A percentile compares a stretch with the other conserved stretches of the same genome.
These are phyloP conservation scores for Callaeas wilsoni DNA, from an alignment of 2,113 vertebrate genomes.

Conservation along the genomic window DNA sequence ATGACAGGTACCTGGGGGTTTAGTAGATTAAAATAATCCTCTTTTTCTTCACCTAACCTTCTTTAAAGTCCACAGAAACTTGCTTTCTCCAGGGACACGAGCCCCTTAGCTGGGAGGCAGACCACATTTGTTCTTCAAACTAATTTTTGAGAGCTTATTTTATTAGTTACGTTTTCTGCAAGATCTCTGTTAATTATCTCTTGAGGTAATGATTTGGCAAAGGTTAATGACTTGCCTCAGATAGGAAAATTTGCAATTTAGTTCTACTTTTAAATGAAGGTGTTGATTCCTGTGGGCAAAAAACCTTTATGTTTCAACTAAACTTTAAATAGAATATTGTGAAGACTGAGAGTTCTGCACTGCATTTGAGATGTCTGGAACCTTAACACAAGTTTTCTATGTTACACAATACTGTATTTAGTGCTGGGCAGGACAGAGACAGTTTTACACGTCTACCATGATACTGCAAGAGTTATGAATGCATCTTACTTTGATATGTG, in stretches of 20 bases:
- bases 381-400: neutral
- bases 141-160: slow-evolving; percentile 47
- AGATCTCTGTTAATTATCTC: slow-evolving; percentile 65
- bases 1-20: neutral
- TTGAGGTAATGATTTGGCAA: slow-evolving; percentile 60
- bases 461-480: neutral
- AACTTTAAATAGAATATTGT: neutral
- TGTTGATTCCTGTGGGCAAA: slow-evolving; percentile 32
- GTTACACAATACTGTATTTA: neutral
- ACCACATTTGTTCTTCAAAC: neutral
- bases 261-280: slow-evolving; percentile 56
- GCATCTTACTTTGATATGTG: neutral
- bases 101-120: neutral
- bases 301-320: neutral
- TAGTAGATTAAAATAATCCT: neutral
- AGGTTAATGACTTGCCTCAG: slow-evolving; percentile 63
- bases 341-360: neutral
- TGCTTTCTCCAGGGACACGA: neutral
- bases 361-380: neutral
- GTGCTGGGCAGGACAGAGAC: neutral
- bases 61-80: neutral
- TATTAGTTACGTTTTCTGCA: slow-evolving; percentile 47
- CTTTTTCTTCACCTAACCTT: neutral
- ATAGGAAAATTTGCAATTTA: slow-evolving; percentile 43
- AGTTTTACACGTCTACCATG: neutral